Conservation (phyloP, 2,113 vertebrate species). For the Psilopsiagon aurifrons region DNA sequence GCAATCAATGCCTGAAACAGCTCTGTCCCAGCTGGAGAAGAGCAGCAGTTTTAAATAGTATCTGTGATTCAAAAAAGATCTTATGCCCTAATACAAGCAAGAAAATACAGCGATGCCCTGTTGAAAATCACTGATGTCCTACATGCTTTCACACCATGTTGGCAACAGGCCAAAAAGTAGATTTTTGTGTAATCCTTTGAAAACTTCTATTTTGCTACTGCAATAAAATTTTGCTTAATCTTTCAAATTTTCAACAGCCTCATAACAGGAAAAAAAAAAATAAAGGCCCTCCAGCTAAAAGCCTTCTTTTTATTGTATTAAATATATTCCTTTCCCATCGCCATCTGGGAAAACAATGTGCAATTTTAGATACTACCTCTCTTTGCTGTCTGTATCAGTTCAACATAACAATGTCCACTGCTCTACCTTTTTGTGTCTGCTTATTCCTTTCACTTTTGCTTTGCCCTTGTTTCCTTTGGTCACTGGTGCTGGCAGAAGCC, state of each 20-base stretch:
- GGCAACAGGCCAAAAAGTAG: background rate
- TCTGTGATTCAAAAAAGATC: background rate
- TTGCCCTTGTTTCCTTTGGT: background rate
- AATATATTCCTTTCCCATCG: background rate
- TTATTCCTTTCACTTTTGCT: background rate
- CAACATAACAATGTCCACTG: background rate
- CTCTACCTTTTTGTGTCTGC: background rate
- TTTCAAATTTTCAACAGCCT: background rate
- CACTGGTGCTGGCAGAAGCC: background rate
- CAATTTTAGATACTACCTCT: background rate
- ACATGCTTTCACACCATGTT: background rate
- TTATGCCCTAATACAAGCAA: background rate
- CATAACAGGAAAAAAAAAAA: background rate
- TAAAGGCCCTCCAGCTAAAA: background rate
- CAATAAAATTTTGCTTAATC: background rate
- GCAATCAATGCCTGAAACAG: background rate
- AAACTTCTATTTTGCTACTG: background rate
- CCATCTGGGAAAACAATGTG: background rate
- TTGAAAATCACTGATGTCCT: background rate
- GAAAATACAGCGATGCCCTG: background rate
- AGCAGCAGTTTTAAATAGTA: constrained; percentile 2
- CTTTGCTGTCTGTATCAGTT: background rate
- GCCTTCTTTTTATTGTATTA: constrained; percentile 4
- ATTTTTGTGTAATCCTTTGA: background rate
- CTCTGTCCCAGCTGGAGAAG: constrained; percentile 3